Evolutionary conservation across 2,113 vertebrate species (phyloP), one percentile per base, ranked within the genome.

Genomic region (Strigops habroptila): DNA sequence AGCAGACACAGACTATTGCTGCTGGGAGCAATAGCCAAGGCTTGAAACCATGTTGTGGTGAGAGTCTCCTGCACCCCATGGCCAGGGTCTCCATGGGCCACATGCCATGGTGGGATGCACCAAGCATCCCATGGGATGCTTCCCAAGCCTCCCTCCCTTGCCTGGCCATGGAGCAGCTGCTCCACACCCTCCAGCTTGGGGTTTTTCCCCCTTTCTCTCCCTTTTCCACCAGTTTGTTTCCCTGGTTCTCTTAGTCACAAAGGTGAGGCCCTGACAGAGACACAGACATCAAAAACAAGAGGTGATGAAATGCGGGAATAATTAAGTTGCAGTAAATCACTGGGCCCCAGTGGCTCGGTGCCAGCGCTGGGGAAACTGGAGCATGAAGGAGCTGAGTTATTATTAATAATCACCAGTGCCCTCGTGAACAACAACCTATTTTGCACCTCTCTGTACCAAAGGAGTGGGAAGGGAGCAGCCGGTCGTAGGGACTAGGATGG

Each of bases 201-300:
- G 62, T 44, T 91, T 95, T 84, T 80, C 82, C 78, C 88, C 71
- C 10, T 93, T 91, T 94, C 75, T 27, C 90, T 91, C 87, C 79
- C 67, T 85, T 96, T 80, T 88, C 33, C 84, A 76, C 44, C 52
- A 25, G 33, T 93, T 96, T 95, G 48, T 91, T 95, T 96, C 95
- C 79, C 88, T 1, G 46, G 71, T 69, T 90, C 93, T 91, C 94
- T 97, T 97, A 96, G 95, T 97, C 96, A 97, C 6, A 4, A 81
- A 96, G 95, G 95, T 97, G 96, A 96, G 96, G 96, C 95, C 18
- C 94, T 83, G 91, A 80, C 90, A 94, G 91, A 97, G 93, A 91
- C 95, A 95, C 76, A 93, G 93, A 90, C 96, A 96, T 97, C 96
- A 95, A 95, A 97, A 97, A 97, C 95, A 97, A 97, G 96, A 88